These are phyloP conservation scores for Philaenus spumarius DNA, from an alignment of 1,140 invertebrate genomes.

Conservation along the genomic window DNA sequence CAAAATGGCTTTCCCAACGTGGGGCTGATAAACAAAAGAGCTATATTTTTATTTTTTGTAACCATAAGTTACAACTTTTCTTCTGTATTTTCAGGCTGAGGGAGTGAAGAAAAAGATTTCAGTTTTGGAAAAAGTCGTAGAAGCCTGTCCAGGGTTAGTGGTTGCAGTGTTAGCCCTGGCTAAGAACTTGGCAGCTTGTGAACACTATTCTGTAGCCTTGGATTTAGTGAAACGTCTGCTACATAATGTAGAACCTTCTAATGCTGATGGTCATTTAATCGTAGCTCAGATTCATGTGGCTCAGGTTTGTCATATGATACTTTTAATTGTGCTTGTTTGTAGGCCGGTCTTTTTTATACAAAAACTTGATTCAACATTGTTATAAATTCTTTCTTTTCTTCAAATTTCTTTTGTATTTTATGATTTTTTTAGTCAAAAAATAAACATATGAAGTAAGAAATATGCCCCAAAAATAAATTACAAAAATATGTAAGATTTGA, in stretches of 20 bases:
- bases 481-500: neutral
- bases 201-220: constrained; percentile 61
- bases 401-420: too few species aligned
- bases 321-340: neutral
- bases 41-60: too few species aligned
- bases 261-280: constrained; percentile 75
- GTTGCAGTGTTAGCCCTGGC: constrained; percentile 51
- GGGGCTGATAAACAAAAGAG: too few species aligned
- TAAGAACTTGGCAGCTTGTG: constrained; percentile 51
- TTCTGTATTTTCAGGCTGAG: constrained; percentile 20
- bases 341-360: neutral
- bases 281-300: constrained; percentile 78
- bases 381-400: too few species aligned
- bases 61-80: too few species aligned
- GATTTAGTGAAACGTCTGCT: constrained; percentile 62
- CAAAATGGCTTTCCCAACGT: too few species aligned
- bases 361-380: too few species aligned
- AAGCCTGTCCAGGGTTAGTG: constrained; percentile 75
- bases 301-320: constrained; percentile 23
- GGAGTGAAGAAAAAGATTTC: constrained; percentile 47
- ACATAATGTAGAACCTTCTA: constrained; percentile 64
- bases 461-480: too few species aligned
- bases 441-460: too few species aligned
- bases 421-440: too few species aligned
- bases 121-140: constrained; percentile 64